Evolutionary conservation across 2,113 vertebrate species (phyloP).

Genomic region (Gadus macrocephalus): DNA sequence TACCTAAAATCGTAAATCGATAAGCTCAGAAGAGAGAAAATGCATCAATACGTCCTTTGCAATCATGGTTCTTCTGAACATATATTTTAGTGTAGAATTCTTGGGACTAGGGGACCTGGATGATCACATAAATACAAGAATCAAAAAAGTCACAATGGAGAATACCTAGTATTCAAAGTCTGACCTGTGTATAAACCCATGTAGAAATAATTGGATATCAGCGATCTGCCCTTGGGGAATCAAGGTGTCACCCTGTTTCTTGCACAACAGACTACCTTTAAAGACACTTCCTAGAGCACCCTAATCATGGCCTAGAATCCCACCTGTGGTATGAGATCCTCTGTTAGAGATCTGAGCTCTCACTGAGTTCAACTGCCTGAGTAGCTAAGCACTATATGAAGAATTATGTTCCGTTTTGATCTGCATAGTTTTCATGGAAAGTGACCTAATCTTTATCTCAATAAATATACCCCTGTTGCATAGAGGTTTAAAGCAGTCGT

Average conservation of each 20-base stretch:
- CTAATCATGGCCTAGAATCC: conserved; percentile 6
- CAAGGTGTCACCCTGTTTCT: too few relatives aligned
- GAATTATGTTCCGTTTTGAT: conserved; percentile 33
- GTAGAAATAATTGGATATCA: conserved; percentile 26
- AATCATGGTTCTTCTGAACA: conserved; percentile 17
- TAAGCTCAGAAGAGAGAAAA: conserved; percentile 22
- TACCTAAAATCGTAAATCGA: conserved; percentile 30
- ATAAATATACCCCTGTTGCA: conserved; percentile 67
- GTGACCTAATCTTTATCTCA: conserved; percentile 46
- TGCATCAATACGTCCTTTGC: conserved; percentile 20
- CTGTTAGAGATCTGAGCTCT: conserved; percentile 47
- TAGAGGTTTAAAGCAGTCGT: conserved; percentile 69
- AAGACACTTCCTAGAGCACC: conserved; percentile 8
- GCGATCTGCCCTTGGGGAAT: conserved; percentile 33
- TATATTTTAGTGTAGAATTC: conserved; percentile 18
- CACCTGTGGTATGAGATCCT: conserved; percentile 11
- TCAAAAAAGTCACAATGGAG: conserved; percentile 37
- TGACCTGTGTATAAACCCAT: conserved; percentile 22
- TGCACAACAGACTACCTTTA: conserved; percentile 1
- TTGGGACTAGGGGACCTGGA: conserved; percentile 23
- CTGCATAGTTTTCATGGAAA: conserved; percentile 73
- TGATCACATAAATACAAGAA: conserved; percentile 27
- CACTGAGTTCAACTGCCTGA: conserved; percentile 69
- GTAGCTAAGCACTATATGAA: conserved; percentile 55
- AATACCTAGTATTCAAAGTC: conserved; percentile 62